These are phyloP conservation scores for Hyphantria cunea DNA, from an alignment of 1,140 invertebrate species.

Conservation along the genomic window DNA sequence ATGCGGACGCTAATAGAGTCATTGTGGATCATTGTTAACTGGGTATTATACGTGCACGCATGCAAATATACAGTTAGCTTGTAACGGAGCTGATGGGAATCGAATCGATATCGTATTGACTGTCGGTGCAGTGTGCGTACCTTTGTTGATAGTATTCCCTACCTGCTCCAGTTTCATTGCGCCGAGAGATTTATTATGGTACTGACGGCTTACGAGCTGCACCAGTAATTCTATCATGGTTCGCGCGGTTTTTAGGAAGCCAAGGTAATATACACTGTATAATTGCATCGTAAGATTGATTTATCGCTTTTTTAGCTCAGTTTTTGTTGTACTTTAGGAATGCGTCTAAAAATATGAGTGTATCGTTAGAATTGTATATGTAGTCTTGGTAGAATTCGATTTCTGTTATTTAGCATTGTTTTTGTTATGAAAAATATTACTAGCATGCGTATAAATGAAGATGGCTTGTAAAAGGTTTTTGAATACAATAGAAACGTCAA, in stretches of 20 bases:
- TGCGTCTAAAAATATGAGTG: not conserved
- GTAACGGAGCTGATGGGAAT: constrained; percentile 68
- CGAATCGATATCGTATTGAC: constrained; percentile 75
- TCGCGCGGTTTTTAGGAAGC: constrained; percentile 1
- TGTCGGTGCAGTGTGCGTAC: constrained; percentile 36
- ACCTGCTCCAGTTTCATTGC: constrained; percentile 12
- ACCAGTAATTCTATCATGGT: not conserved
- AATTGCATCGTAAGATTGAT: too few species aligned
- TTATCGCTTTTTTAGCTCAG: not conserved
- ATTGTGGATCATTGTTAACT: constrained; percentile 43
- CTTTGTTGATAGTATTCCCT: constrained; percentile 23
- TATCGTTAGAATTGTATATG: too few species aligned
- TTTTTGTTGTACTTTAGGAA: not conserved
- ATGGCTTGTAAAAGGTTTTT: constrained; percentile 8
- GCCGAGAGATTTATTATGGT: not conserved
- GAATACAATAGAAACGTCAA: constrained; percentile 9
- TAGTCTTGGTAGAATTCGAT: not conserved
- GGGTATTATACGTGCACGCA: constrained; percentile 72
- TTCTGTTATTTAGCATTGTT: not conserved
- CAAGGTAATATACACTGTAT: not conserved
- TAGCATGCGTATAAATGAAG: constrained; percentile 5
- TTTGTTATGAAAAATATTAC: constrained; percentile 6
- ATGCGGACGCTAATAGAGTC: constrained; percentile 41
- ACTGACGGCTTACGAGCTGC: not conserved
- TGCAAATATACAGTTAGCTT: constrained; percentile 78